Evolutionary conservation across 2,888 invertebrate genomes (phyloP).

Genomic region (Nyleta sp.): DNA sequence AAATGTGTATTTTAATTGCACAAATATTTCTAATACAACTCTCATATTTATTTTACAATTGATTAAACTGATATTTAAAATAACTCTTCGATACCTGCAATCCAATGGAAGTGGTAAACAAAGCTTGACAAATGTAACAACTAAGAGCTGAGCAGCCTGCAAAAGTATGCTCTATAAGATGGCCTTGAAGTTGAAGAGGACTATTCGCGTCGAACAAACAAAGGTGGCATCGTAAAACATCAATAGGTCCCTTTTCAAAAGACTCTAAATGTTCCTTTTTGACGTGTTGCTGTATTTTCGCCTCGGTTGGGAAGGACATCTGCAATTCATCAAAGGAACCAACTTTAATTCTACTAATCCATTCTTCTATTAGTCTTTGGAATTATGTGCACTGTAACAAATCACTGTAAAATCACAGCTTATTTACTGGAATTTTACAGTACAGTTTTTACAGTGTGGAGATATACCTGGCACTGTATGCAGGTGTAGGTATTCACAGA

Average conservation of each 20-base stretch:
- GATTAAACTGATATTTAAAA: neutral
- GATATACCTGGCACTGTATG: constrained; percentile 86
- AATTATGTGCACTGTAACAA: too few relatives aligned
- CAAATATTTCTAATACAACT: too few relatives aligned
- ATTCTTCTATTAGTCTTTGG: too few relatives aligned
- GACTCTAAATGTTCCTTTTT: constrained; percentile 73
- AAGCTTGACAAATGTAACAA: constrained; percentile 94
- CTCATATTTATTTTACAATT: too few relatives aligned
- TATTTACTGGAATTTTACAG: too few relatives aligned
- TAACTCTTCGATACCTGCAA: constrained; percentile 80
- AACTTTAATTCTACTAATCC: too few relatives aligned
- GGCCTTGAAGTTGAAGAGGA: constrained; percentile 92
- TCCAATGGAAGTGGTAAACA: constrained; percentile 92
- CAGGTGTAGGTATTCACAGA: constrained; percentile 84
- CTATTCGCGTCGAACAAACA: constrained; percentile 91
- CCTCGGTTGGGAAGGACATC: constrained; percentile 86
- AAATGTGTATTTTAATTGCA: too few relatives aligned
- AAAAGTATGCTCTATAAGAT: constrained; percentile 96
- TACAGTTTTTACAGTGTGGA: too few relatives aligned
- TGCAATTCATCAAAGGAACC: too few relatives aligned
- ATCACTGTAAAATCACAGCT: too few relatives aligned
- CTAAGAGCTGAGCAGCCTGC: constrained; percentile 92
- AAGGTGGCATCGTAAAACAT: constrained; percentile 86
- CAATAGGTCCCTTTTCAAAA: constrained; percentile 69
- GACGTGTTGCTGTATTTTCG: constrained; percentile 86